Percentiles rank a stretch among this genome's conserved stretches.
These are phyloP conservation scores for Gymnodraco acuticeps DNA, from an alignment of 2,797 vertebrate genomes.

Conservation along the genomic window DNA sequence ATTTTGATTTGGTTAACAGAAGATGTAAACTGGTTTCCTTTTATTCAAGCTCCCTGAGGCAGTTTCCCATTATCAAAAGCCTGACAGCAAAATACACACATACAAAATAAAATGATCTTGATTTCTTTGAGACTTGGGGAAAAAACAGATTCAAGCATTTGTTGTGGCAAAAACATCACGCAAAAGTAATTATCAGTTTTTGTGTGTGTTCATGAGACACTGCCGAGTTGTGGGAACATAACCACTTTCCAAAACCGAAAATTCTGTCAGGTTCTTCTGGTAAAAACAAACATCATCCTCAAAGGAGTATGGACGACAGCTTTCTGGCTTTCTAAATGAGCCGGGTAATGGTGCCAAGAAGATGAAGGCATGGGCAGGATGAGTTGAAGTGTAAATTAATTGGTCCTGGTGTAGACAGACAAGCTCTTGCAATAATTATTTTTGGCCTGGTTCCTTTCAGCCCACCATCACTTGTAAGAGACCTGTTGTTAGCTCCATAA, in stretches of 20 bases:
- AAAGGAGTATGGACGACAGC: neutral
- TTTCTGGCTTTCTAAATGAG: slow-evolving; percentile 21
- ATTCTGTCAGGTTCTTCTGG: neutral
- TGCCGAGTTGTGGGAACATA: slow-evolving; percentile 7
- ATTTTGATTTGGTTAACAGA: neutral
- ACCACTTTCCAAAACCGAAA: slow-evolving; percentile 12
- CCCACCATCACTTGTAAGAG: slow-evolving; percentile 33
- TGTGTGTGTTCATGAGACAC: neutral
- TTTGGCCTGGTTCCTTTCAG: slow-evolving; percentile 35
- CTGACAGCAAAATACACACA: slow-evolving; percentile 27
- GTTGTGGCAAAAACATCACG: slow-evolving; percentile 20
- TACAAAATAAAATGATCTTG: slow-evolving; percentile 15
- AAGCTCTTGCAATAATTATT: slow-evolving; percentile 36
- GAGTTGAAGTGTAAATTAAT: slow-evolving; percentile 70
- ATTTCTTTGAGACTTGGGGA: neutral
- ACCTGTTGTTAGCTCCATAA: slow-evolving; percentile 60
- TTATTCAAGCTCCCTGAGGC: slow-evolving; percentile 9
- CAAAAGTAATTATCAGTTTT: slow-evolving; percentile 33
- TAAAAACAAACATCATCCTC: slow-evolving; percentile 19
- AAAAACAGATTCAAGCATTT: slow-evolving; percentile 39
- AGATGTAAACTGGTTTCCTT: neutral
- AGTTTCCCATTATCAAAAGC: slow-evolving; percentile 19
- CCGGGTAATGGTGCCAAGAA: neutral
- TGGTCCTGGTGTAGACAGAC: slow-evolving; percentile 51
- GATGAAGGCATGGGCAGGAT: slow-evolving; percentile 12